These are phyloP conservation scores for Emys orbicularis DNA, from an alignment of 2,797 vertebrate genomes.

Conservation along the genomic window DNA sequence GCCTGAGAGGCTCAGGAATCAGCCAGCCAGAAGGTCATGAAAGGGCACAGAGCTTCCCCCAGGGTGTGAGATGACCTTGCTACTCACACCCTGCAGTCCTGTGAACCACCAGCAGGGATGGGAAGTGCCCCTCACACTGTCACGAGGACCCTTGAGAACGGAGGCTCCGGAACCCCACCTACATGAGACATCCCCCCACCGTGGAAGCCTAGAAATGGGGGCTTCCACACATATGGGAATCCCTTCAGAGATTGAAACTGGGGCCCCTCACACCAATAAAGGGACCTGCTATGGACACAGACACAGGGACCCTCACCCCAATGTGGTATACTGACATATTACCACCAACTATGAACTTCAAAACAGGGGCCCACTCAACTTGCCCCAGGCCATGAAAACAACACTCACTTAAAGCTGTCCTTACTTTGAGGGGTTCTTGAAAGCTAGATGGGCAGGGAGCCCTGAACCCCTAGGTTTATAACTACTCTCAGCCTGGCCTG, in stretches of 20 bases:
- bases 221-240: too few relatives aligned
- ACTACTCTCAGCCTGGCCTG: background rate
- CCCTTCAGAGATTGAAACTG: background rate
- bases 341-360: background rate
- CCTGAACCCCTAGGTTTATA: background rate
- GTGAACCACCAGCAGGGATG: background rate
- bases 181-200: background rate
- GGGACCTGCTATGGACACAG: background rate
- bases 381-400: background rate
- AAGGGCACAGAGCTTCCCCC: background rate
- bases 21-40: background rate
- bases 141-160: background rate
- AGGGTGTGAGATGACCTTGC: fast-evolving
- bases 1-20: background rate
- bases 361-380: background rate
- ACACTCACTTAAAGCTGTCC: background rate
- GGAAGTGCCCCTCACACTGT: background rate
- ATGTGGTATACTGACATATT: background rate
- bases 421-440: background rate
- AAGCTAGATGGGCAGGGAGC: background rate
- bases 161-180: background rate
- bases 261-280: too few relatives aligned
- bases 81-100: background rate
- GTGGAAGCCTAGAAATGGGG: background rate
- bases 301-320: background rate